Base-by-base conservation (phyloP, 2,888 invertebrate species). In the Flexamia atlantica region DNA sequence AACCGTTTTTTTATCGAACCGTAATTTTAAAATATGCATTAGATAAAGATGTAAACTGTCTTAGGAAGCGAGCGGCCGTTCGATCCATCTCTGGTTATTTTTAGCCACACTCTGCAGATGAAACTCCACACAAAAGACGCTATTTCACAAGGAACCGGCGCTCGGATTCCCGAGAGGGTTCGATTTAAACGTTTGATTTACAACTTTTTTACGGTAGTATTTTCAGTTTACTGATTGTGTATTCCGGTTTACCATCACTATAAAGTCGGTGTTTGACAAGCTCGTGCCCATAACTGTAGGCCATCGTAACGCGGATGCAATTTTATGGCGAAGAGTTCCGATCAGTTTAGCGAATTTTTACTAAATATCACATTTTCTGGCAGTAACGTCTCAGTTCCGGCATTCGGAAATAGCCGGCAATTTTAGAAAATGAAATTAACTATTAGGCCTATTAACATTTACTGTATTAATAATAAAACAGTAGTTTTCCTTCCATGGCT, bases 231-330 rank as follows among this genome's bases (percentile, higher is more conserved):
- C 28, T 14, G 64, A 64, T 53, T 64, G 64, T 9, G 64, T 17
- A 64, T 64, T 64, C 64, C 28, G 17, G 30, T 30, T 64, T 30
- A 30, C 30, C 64, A 64, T 64, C 64, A 28, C 64, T 64, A 64
- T 64, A 64, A 64, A 28, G 28, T 25, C 14, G 64, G 4, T 9
- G 28, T 30, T 64, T 30, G 28, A 64, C 25, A 64, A 64, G 28
- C 28, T 30, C 25, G 14, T 64, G 30, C 64, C 23, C 57, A 57
- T 57, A 57, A 57, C 57, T 20, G 57, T 10, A 57, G 23, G 5
- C 57, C 4, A 4, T 57, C 57, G 12, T 57, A 57, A 57, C 9
- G 2, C 12, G 5, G 23, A 57, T 57, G 57, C 5, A 23, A 23
- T 57, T 57, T 57, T 57, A 57, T 57, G 57, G 46, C 23, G 20